phyloP scores from a whole-genome alignment of 2,888 invertebrate genomes.

The Meiosimyza platycephala region DNA sequence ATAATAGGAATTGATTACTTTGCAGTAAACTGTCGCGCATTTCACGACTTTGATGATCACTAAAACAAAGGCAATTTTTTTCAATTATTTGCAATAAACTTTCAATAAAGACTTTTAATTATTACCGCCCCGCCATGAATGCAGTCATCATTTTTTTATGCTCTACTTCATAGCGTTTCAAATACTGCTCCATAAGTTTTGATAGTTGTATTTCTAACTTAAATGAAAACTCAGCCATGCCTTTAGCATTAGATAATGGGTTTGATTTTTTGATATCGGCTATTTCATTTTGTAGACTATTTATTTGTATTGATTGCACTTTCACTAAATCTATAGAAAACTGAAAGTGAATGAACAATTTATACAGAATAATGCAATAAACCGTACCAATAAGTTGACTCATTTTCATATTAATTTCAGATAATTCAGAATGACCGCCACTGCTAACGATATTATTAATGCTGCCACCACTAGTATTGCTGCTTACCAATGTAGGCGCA shows the following conservation, averaged over 20 bases:
- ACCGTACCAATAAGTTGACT: constrained; percentile 61
- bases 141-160: constrained; percentile 62
- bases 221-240: constrained; percentile 58
- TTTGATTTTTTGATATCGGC: constrained; percentile 55
- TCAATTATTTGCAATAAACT: constrained; percentile 6
- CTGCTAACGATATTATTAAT: constrained; percentile 42
- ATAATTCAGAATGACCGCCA: constrained; percentile 43
- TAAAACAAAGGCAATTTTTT: constrained; percentile 45
- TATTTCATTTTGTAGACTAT: constrained; percentile 66
- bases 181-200: constrained; percentile 65
- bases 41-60: constrained; percentile 69
- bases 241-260: constrained; percentile 50
- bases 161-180: constrained; percentile 64
- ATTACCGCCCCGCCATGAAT: constrained; percentile 61
- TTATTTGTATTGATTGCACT: constrained; percentile 69
- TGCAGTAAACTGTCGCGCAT: constrained; percentile 69
- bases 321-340: constrained; percentile 67
- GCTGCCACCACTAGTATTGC: constrained; percentile 34
- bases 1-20: constrained; percentile 70
- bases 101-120: constrained; percentile 15
- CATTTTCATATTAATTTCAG: constrained; percentile 58
- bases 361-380: neutral
- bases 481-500: constrained; percentile 41
- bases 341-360: neutral
- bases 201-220: constrained; percentile 64